Evolutionary conservation across 2,113 vertebrate species (phyloP), one percentile per base, ranked within the genome.

Genomic region (Butastur rufipennis): DNA sequence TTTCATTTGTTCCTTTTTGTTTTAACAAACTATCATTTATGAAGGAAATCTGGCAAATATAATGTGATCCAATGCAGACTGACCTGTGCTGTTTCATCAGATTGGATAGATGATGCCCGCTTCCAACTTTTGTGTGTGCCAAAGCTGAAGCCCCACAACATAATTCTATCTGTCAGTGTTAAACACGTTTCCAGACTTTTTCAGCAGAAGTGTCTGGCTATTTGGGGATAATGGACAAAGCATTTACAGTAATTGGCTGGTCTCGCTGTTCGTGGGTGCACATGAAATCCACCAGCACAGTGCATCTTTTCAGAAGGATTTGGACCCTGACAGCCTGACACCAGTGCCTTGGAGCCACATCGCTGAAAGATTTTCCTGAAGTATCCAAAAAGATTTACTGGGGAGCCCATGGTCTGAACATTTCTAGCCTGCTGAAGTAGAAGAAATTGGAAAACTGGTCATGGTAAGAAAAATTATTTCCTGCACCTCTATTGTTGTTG

Each of bases 91-190:
- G 34, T 21, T 68, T 25, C 20, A 25, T 50, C 17, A 31, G 15
- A 7, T 21, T 0, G 0, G 17, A 8, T 53, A 27, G 47, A 5
- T 32, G 40, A 27, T 59, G 58, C 70, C n/a, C 27, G 0, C 32
- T 59, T n/a, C 65, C 65, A n/a, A 8, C 61, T 61, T 58, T 17
- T 32, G 31, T 6, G 13, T 42, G 36, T 38, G 36, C 72, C 56
- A 63, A 16, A n/a, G 82, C 21, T 78, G 83, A 19, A 34, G 66
- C 45, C 42, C 45, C 85, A 62, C 11, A 45, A 16, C 40, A 13
- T 61, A 22, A 3, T 11, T 90, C 66, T 29, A 4, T 48, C 27
- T 90, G 43, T 47, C 34, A 29, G 48, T 23, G 16, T 31, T n/a
- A 38, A 36, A 81, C 13, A 9, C 6, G 6, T 22, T 85, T 86